Evolutionary conservation across 2,888 invertebrate genomes (phyloP), one percentile per base, ranked within the genome.

Genomic region (Piscicola geometra): DNA sequence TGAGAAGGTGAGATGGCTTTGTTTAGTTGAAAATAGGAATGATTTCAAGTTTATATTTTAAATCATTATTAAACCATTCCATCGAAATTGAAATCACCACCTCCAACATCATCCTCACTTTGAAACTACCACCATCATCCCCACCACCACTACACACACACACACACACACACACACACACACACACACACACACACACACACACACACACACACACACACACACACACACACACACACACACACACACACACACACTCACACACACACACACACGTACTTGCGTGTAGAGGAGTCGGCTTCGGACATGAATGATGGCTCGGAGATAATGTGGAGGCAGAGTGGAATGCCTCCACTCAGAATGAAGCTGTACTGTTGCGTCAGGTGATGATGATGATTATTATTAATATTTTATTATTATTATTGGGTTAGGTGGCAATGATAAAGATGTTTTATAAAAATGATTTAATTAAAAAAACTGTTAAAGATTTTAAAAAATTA

Each of bases 241-340:
- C 69, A 32, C 41, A 41, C 9, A 5, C 5, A 5, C 41, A 41
- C 5, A 5, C 5, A 41, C 41, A 41, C 15, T 9, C 5, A 64
- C 3, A 64, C 32, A 69, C 69, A 32, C n/a, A 41, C 15, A 25
- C 9, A 21, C 5, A 56, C 60, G n/a, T 3, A 56, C 88, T 89
- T 88, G 82, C 90, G 90, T 0, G 91, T 91, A 73, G 90, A 89
- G 82, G 90, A 89, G 83, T 93, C 93, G 32, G 92, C 91, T 81
- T 89, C 90, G 21, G 90, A 90, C 86, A 93, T 87, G 84, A 93
- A 93, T 86, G 92, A 91, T 82, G 92, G 92, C 84, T 91, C 91
- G n/a, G 91, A 92, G 74, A 93, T 85, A 89, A 93, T 90, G 82
- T 92, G 91, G 36, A 93, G 86, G 78, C 92, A 89, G 64, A 84